phyloP scores from a whole-genome alignment of 2,113 vertebrate genomes.

The Pantherophis guttatus region DNA sequence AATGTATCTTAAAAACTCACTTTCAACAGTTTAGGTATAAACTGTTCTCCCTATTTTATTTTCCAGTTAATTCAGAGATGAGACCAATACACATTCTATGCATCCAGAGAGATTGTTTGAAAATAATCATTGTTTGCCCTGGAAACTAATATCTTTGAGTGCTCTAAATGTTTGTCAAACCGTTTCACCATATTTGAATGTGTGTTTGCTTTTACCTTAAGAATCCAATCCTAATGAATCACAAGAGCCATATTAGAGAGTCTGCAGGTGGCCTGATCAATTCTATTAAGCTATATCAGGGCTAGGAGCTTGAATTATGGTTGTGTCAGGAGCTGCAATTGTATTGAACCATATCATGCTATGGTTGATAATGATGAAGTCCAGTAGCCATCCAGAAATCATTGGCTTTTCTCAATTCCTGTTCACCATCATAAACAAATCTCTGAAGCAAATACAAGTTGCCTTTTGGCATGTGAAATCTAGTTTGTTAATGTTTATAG shows the following conservation, averaged over 20 bases:
- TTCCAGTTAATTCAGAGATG: neutral
- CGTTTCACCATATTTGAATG: neutral
- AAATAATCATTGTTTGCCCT: neutral
- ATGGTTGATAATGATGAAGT: neutral
- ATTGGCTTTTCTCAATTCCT: neutral
- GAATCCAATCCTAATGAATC: neutral
- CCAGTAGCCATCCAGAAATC: neutral
- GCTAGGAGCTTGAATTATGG: neutral
- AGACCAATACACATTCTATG: neutral
- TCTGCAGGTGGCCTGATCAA: neutral
- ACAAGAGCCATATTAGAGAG: neutral
- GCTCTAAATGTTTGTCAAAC: neutral
- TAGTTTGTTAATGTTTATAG: neutral
- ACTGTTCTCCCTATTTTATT: neutral
- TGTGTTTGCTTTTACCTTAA: neutral
- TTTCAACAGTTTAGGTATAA: neutral
- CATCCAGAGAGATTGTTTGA: neutral
- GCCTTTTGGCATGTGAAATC: neutral
- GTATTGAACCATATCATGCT: neutral
- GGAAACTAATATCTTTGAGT: neutral
- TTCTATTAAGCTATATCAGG: neutral
- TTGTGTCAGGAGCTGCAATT: neutral
- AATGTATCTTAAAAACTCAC: neutral
- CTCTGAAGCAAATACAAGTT: neutral
- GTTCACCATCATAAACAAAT: neutral